These are phyloP conservation scores for Melipona beecheii DNA, from an alignment of 2,888 invertebrate species.

Conservation along the genomic window DNA sequence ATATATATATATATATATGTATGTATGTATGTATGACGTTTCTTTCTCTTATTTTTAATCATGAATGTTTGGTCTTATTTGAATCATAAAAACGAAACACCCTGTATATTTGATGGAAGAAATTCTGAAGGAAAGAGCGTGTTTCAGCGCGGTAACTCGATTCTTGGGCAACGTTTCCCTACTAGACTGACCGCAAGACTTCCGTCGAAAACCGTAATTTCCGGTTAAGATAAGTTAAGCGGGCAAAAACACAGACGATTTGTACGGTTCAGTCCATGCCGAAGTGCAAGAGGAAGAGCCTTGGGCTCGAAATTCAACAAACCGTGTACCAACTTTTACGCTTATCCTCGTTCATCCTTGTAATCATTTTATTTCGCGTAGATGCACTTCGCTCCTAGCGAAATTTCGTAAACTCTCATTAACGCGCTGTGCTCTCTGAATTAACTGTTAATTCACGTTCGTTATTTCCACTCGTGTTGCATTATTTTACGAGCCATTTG, in stretches of 20 bases:
- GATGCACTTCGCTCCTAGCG: background rate
- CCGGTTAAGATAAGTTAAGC: slow-evolving; percentile 66
- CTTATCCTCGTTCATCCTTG: slow-evolving; percentile 47
- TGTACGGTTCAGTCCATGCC: slow-evolving; percentile 13
- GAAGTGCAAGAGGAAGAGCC: slow-evolving; percentile 42
- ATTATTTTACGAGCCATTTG: no score
- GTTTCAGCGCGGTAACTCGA: slow-evolving; percentile 1
- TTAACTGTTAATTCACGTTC: no score
- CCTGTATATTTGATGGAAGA: background rate
- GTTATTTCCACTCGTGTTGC: background rate
- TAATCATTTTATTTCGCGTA: slow-evolving; percentile 34
- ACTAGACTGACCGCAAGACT: slow-evolving; percentile 59
- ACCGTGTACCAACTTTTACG: slow-evolving; percentile 51
- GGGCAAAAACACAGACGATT: slow-evolving; percentile 48
- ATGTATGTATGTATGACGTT: no score
- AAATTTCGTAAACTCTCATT: background rate
- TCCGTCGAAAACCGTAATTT: slow-evolving; percentile 70
- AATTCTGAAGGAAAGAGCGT: background rate
- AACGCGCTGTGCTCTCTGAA: background rate
- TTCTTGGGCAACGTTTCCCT: slow-evolving; percentile 47
- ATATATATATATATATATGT: no score
- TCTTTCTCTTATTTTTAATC: no score
- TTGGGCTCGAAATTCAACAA: slow-evolving; percentile 68
- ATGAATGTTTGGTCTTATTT: no score
- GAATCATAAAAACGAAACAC: no score